A percentile compares a stretch with the other conserved stretches of the same genome.
phyloP scores from a whole-genome alignment of 2,113 vertebrate species.

The Vulpes lagopus region DNA sequence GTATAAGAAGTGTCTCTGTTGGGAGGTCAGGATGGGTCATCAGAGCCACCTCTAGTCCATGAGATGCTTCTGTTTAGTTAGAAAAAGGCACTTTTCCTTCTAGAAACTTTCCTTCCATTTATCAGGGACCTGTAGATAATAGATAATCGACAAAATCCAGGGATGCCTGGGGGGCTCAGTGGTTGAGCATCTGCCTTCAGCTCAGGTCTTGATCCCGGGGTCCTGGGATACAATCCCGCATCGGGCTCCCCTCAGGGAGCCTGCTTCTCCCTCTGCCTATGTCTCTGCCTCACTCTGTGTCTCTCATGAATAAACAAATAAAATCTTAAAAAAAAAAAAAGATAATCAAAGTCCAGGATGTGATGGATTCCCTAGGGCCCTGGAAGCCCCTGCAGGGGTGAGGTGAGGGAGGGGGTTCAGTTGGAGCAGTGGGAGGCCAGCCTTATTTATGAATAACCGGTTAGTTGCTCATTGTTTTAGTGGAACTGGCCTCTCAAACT shows the following conservation, averaged over 20 bases:
- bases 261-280: too few relatives aligned
- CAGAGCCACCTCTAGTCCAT: background rate
- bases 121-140: background rate
- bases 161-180: background rate
- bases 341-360: background rate
- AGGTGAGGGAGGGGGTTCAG: background rate
- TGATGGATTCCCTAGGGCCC: background rate
- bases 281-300: too few relatives aligned
- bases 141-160: background rate
- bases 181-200: too few relatives aligned
- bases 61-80: background rate
- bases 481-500: background rate
- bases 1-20: background rate
- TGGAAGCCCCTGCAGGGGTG: background rate
- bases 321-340: too few relatives aligned
- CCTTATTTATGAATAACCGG: background rate
- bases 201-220: too few relatives aligned
- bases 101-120: background rate
- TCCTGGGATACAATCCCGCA: too few relatives aligned
- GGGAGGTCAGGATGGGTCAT: background rate
- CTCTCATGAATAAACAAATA: too few relatives aligned
- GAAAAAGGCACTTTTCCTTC: background rate
- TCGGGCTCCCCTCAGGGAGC: too few relatives aligned
- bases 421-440: background rate
- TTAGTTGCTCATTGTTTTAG: background rate